phyloP scores from a whole-genome alignment of 30 jellyfish, hydroid and myxozoan species.

The Hydractinia symbiolongicarpus region DNA sequence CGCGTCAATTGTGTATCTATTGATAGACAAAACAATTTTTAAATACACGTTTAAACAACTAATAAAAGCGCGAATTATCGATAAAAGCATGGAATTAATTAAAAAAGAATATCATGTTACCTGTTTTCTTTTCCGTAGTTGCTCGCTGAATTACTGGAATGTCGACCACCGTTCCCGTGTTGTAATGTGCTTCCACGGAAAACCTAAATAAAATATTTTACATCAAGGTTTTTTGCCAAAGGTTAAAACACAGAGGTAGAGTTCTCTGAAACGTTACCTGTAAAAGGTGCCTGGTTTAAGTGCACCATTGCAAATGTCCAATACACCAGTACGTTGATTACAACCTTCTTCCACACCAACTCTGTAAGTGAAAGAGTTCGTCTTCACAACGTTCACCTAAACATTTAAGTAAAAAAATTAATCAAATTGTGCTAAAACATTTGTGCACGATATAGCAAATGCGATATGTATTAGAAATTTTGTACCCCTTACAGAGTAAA shows the following conservation, averaged over 20 bases:
- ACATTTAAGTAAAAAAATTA: neutral
- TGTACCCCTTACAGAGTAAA: neutral
- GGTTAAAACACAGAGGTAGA: no score
- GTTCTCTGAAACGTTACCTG: slow-evolving; percentile 36
- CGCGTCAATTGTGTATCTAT: neutral
- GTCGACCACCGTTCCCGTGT: neutral
- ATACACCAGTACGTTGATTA: slow-evolving; percentile 26
- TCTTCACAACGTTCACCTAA: slow-evolving; percentile 4
- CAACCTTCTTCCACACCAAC: slow-evolving; percentile 77
- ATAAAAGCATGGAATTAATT: no score
- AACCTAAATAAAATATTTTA: neutral
- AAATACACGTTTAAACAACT: neutral
- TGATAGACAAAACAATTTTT: neutral
- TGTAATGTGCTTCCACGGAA: slow-evolving; percentile 1
- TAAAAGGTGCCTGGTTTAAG: slow-evolving; percentile 55
- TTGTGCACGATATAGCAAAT: no score
- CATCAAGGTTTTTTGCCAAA: neutral
- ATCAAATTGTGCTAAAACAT: no score
- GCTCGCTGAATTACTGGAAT: neutral
- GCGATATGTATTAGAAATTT: neutral
- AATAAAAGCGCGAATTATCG: no score
- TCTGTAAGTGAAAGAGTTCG: slow-evolving; percentile 17
- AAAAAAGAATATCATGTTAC: neutral
- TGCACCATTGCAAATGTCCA: slow-evolving; percentile 87
- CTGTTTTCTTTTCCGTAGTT: neutral